Percentiles rank a stretch among this genome's conserved stretches.
phyloP scores from a whole-genome alignment of 2,888 invertebrate genomes.

The Leucophora obtusa region DNA sequence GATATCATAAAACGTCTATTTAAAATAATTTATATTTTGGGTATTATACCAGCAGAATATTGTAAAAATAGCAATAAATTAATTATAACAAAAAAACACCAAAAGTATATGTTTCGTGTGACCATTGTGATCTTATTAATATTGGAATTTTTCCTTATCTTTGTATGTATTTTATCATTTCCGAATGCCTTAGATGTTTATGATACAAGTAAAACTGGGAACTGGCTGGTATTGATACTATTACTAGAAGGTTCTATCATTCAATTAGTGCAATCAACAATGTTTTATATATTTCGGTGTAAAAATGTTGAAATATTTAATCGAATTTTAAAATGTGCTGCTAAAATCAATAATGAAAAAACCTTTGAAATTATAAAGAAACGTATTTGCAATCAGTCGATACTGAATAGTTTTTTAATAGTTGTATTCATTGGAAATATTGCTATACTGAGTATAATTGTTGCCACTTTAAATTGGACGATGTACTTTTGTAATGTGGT shows the following conservation, averaged over 20 bases:
- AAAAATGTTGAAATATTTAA: slow-evolving; percentile 20
- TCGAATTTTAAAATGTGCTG: slow-evolving; percentile 3
- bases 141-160: slow-evolving; percentile 6
- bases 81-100: slow-evolving; percentile 10
- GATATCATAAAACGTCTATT: slow-evolving; percentile 15
- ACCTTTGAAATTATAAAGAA: neutral
- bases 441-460: neutral
- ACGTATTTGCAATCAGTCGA: neutral
- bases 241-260: slow-evolving; percentile 11
- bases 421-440: slow-evolving; percentile 19
- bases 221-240: slow-evolving; percentile 11
- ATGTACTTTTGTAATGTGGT: neutral
- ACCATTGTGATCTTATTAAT: slow-evolving; percentile 17
- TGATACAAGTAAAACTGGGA: slow-evolving; percentile 35
- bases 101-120: slow-evolving; percentile 23
- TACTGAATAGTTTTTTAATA: slow-evolving; percentile 3
- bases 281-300: slow-evolving; percentile 26
- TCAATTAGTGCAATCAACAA: slow-evolving; percentile 15
- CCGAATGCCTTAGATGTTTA: neutral
- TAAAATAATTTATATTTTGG: slow-evolving; percentile 22
- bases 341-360: neutral
- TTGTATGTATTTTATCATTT: slow-evolving; percentile 15
- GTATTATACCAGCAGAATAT: slow-evolving; percentile 45
- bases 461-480: neutral
- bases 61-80: slow-evolving; percentile 21